Evolutionary conservation across 35 echinoderm and acorn worm genomes (phyloP).

Genomic region (Apostichopus parvimensis): DNA sequence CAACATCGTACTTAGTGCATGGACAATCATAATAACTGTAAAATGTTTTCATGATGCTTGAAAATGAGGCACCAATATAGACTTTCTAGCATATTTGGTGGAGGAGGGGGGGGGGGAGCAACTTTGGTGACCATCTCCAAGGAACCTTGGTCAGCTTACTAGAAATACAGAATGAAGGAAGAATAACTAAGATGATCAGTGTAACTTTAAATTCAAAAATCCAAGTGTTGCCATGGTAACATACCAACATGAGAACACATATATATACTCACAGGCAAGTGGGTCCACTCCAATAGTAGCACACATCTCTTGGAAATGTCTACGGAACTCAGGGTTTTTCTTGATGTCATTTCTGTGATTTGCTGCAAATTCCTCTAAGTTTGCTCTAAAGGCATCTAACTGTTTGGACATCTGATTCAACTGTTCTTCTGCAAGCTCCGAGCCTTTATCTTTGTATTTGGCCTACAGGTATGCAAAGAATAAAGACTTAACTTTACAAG

Average conservation of each 20-base stretch:
- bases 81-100: too few relatives aligned
- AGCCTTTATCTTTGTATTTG: constrained; percentile 96
- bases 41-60: too few relatives aligned
- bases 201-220: too few relatives aligned
- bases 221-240: not conserved
- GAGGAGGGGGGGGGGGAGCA: too few relatives aligned
- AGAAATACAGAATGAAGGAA: too few relatives aligned
- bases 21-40: too few relatives aligned
- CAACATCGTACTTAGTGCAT: too few relatives aligned
- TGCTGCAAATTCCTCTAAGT: constrained; percentile 97
- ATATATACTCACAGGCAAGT: constrained; percentile 76
- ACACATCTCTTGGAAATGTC: constrained; percentile 95
- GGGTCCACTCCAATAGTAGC: constrained; percentile 99
- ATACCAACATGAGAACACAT: not conserved
- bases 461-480: constrained; percentile 50
- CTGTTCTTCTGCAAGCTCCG: constrained; percentile 93
- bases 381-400: constrained; percentile 84
- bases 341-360: constrained; percentile 93
- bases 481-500: too few relatives aligned
- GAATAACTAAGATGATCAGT: too few relatives aligned
- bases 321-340: constrained; percentile 93
- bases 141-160: too few relatives aligned
- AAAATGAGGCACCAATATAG: too few relatives aligned
- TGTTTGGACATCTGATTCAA: constrained; percentile 91
- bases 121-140: too few relatives aligned